Evolutionary conservation across 2,797 vertebrate species (phyloP), one percentile per base, ranked within the genome.

Genomic region (Psittacula echo): DNA sequence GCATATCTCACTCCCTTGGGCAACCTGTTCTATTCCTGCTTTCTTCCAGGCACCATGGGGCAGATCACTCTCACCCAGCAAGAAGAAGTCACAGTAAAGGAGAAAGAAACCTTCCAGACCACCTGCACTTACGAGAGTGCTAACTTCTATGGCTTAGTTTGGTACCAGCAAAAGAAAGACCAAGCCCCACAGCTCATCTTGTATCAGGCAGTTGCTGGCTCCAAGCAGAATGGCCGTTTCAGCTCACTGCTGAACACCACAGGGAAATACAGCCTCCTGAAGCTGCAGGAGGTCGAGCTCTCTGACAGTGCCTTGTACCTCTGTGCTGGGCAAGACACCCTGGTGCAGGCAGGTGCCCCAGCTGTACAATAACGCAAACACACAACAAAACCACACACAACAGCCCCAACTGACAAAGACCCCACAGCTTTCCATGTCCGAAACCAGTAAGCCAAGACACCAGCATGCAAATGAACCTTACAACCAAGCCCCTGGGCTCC

Each of bases 171-270:
- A 4, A n/a, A 6, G 53, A 56, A 56, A n/a, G 53, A 56, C 3
- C 71, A 50, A 66, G 61, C 8, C 4, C 61, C 30, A 1, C 71
- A 58, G 16, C 30, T 44, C 13, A 2, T 62, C 27, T 45, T 5
- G 0, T 37, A 7, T 30, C 56, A 62, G 2, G 13, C 10, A 11
- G 0, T 2, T 42, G 15, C 37, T 32, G 56, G 39, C 10, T 2
- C 5, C 45, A 82, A 24, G 79, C 37, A 3, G 7, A 71, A 6
- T 0, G 16, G 30, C 37, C 15, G 12, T 23, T 9, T 61, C 12
- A 61, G 9, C 37, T 30, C 14, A 1, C 1, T 13, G 30, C 78
- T 70, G 65, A 70, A 60, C 30, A 58, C 23, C 19, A 29, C 7
- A 0, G 24, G 7, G 18, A 60, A 60, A 34, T 42, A 68, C 53